These are phyloP conservation scores for Drosophila antonietae DNA, from an alignment of 2,888 invertebrate genomes.

Conservation along the genomic window DNA sequence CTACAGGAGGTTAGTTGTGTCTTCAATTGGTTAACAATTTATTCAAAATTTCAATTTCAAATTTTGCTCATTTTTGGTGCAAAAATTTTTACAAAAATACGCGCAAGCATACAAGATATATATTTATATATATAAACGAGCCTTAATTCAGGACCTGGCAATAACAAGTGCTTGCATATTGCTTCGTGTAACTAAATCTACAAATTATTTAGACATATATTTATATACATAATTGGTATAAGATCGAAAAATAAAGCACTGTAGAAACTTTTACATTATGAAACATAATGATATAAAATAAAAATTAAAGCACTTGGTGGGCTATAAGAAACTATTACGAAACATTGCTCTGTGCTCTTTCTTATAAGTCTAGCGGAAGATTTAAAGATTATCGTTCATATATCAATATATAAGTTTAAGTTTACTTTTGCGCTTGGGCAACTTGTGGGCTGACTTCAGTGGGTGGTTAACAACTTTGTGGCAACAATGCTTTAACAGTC, in stretches of 20 bases:
- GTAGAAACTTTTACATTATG: slow-evolving; percentile 32
- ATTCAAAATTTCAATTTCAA: slow-evolving; percentile 45
- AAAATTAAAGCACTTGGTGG: slow-evolving; percentile 73
- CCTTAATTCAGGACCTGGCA: slow-evolving; percentile 17
- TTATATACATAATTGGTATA: slow-evolving; percentile 24
- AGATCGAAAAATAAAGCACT: slow-evolving; percentile 71
- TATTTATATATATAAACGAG: slow-evolving; percentile 22
- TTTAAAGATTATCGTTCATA: slow-evolving; percentile 18
- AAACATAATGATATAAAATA: slow-evolving; percentile 33
- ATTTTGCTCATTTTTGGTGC: slow-evolving; percentile 48
- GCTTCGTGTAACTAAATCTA: slow-evolving; percentile 57
- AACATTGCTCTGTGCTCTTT: slow-evolving; percentile 40
- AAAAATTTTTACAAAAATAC: slow-evolving; percentile 69
- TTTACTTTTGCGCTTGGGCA: slow-evolving; percentile 23
- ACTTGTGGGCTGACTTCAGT: slow-evolving; percentile 55
- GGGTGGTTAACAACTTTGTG: slow-evolving; percentile 31
- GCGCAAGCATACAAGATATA: slow-evolving; percentile 35
- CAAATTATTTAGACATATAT: slow-evolving; percentile 36
- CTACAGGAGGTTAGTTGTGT: not conserved
- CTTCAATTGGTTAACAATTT: slow-evolving; percentile 54
- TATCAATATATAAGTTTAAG: slow-evolving; percentile 15
- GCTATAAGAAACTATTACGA: slow-evolving; percentile 40
- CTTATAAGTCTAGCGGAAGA: slow-evolving; percentile 72
- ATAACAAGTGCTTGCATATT: slow-evolving; percentile 40
- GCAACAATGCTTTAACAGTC: slow-evolving; percentile 35